These are phyloP conservation scores for Hycleus cichorii DNA, from an alignment of 1,140 invertebrate genomes.

Conservation along the genomic window DNA sequence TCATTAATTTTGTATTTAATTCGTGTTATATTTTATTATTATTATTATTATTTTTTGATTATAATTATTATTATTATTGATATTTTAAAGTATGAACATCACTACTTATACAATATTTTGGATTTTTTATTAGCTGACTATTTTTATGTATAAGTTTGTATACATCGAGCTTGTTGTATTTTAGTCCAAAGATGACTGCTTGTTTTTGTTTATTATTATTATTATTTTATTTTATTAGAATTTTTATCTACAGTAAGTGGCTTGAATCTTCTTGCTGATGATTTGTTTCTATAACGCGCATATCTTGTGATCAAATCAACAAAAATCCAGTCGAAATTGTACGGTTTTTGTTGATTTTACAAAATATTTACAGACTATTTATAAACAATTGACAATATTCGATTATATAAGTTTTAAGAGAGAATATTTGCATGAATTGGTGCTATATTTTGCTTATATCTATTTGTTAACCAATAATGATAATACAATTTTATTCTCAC, in stretches of 20 bases:
- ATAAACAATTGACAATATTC: not conserved
- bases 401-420: not conserved
- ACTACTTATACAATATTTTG: too few species aligned
- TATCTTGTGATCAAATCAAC: too few species aligned
- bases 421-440: not conserved
- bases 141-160: conserved; percentile 7
- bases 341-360: not conserved
- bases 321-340: too few species aligned
- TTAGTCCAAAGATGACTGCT: not conserved
- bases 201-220: not conserved
- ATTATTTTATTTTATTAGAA: not conserved
- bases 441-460: too few species aligned
- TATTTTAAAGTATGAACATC: too few species aligned
- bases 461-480: too few species aligned
- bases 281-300: too few species aligned
- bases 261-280: too few species aligned
- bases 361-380: not conserved
- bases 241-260: not conserved
- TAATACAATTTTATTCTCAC: too few species aligned
- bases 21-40: not conserved
- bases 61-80: too few species aligned
- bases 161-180: conserved; percentile 1
- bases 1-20: conserved; percentile 1
- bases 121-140: not conserved
- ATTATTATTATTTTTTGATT: too few species aligned